These are phyloP conservation scores for Ceratosolen solmsi DNA, from an alignment of 1,140 invertebrate species.

Conservation along the genomic window DNA sequence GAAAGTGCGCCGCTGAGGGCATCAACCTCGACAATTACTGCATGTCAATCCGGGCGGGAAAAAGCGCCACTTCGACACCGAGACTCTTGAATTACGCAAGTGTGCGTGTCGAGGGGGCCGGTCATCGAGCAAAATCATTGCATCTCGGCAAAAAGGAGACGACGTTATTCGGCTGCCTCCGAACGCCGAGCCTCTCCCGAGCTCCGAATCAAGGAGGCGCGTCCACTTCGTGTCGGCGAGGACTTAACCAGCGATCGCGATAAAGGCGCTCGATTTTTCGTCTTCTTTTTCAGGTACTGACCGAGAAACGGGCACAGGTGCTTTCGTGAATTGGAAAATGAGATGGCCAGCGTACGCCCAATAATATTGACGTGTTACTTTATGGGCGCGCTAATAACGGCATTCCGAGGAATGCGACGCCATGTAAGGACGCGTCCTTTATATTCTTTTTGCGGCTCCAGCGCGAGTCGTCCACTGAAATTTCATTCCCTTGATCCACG, in stretches of 20 bases:
- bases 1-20: background rate
- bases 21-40: slow-evolving; percentile 22
- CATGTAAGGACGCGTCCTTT: background rate
- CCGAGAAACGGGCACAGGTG: slow-evolving; percentile 5
- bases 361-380: slow-evolving; percentile 48
- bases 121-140: slow-evolving; percentile 24
- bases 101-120: background rate
- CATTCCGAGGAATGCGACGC: background rate
- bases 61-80: background rate
- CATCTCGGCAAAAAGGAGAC: background rate
- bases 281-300: background rate
- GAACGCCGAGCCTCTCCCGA: background rate
- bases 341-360: background rate
- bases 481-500: background rate
- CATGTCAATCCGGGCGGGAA: background rate
- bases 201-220: background rate
- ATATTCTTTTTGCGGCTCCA: background rate
- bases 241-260: background rate
- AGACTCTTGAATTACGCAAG: slow-evolving; percentile 16
- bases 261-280: background rate
- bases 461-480: background rate
- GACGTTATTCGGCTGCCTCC: background rate
- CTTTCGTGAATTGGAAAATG: slow-evolving; percentile 31
- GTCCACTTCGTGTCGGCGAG: background rate
- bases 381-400: slow-evolving; percentile 16